phyloP scores from a whole-genome alignment of 2,797 vertebrate genomes.

The Acanthurus lineatus region DNA sequence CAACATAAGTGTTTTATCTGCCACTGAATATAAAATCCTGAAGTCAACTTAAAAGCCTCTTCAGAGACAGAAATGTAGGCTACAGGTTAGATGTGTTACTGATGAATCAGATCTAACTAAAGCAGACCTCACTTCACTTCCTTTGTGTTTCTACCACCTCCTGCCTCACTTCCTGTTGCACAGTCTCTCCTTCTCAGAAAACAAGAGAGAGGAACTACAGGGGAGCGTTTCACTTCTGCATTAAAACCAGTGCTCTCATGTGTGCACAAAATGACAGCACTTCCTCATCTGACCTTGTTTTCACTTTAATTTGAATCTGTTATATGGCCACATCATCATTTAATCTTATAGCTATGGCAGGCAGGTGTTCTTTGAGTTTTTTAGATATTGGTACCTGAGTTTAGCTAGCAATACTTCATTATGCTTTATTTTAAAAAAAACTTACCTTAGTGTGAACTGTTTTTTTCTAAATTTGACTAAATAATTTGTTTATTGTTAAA shows the following conservation, averaged over 20 bases:
- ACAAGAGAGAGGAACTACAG: slow-evolving; percentile 72
- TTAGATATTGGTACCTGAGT: background rate
- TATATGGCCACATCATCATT: slow-evolving; percentile 10
- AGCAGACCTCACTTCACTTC: slow-evolving; percentile 68
- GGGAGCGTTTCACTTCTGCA: slow-evolving; percentile 84
- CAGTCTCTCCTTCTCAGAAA: slow-evolving; percentile 79
- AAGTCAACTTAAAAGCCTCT: background rate
- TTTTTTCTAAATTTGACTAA: background rate
- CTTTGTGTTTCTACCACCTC: slow-evolving; percentile 58
- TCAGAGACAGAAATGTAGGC: background rate
- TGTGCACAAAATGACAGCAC: slow-evolving; percentile 9
- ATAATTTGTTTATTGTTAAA: no score
- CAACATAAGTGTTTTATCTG: background rate
- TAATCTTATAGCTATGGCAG: background rate
- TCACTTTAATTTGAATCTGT: background rate
- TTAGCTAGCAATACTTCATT: no score
- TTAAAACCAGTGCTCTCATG: slow-evolving; percentile 21
- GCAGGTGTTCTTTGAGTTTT: no score
- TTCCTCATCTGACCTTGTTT: slow-evolving; percentile 43
- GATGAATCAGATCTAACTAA: slow-evolving; percentile 22
- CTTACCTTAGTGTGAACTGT: background rate
- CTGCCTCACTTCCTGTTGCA: slow-evolving; percentile 83
- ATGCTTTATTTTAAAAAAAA: background rate
- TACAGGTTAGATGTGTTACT: background rate
- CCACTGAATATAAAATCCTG: background rate